Conservation (phyloP, 1,140 invertebrate species). For the Drosophila pseudoobscura region DNA sequence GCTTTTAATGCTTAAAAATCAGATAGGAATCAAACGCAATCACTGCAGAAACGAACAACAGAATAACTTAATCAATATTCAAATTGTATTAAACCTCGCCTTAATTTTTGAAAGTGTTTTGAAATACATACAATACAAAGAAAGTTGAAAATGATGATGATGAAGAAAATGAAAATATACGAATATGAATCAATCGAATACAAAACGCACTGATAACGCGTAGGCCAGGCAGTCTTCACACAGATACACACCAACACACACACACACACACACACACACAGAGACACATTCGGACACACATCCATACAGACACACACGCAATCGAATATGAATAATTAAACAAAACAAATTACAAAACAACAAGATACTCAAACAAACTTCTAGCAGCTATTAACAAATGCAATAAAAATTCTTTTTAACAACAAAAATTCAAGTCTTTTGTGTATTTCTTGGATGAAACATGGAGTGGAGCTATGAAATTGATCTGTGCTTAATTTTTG, state of each 20-base stretch:
- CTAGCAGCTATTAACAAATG: slow-evolving; percentile 61
- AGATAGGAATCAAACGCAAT: slow-evolving; percentile 59
- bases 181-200: slow-evolving; percentile 6
- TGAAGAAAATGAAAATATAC: not conserved
- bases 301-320: slow-evolving; percentile 33
- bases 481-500: not conserved
- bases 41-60: slow-evolving; percentile 54
- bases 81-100: slow-evolving; percentile 56
- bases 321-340: slow-evolving; percentile 35
- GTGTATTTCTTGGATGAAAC: not conserved
- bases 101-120: slow-evolving; percentile 66
- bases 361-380: slow-evolving; percentile 63
- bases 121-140: slow-evolving; percentile 18
- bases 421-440: slow-evolving; percentile 15
- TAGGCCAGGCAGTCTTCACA: slow-evolving; percentile 50
- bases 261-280: too few relatives aligned
- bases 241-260: too few relatives aligned
- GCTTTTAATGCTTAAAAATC: slow-evolving; percentile 62
- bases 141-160: slow-evolving; percentile 15
- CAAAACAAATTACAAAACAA: slow-evolving; percentile 45
- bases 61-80: slow-evolving; percentile 44
- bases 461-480: too few relatives aligned
- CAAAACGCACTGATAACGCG: slow-evolving; percentile 57
- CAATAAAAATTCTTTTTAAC: slow-evolving; percentile 68
- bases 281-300: slow-evolving; percentile 11